Evolutionary conservation across 2,888 invertebrate genomes (phyloP).

Genomic region (Dioctria rufipes): DNA sequence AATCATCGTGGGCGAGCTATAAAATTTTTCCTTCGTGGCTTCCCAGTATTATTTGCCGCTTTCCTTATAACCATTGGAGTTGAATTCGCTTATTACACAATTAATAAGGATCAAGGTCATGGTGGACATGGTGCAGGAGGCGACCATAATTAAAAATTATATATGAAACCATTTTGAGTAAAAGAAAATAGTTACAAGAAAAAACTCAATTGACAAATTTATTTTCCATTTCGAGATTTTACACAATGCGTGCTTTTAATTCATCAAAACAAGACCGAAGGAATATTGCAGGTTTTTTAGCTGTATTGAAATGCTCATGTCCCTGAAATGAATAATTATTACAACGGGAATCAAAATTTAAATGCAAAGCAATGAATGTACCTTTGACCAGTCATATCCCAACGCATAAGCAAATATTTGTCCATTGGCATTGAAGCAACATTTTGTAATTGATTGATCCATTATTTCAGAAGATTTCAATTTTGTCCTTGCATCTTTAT

Average conservation of each 20-base stretch:
- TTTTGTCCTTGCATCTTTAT: constrained; percentile 98
- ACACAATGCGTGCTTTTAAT: constrained; percentile 83
- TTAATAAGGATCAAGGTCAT: constrained; percentile 65
- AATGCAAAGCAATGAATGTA: constrained; percentile 65
- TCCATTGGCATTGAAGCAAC: constrained; percentile 95
- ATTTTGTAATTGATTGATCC: constrained; percentile 94
- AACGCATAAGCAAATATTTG: constrained; percentile 98
- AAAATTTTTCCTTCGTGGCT: constrained; percentile 76
- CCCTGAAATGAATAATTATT: constrained; percentile 61
- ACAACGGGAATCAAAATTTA: neutral
- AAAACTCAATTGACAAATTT: neutral
- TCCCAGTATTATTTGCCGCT: constrained; percentile 76
- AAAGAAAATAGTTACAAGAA: constrained; percentile 33
- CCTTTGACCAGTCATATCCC: constrained; percentile 99
- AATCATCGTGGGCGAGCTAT: constrained; percentile 71
- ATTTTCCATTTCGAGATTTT: constrained; percentile 54
- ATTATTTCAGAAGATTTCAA: constrained; percentile 95
- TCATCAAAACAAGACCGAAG: constrained; percentile 96
- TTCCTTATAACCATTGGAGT: constrained; percentile 74
- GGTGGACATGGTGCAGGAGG: constrained; percentile 67
- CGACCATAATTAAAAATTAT: constrained; percentile 68
- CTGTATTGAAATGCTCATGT: constrained; percentile 81
- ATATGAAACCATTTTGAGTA: neutral
- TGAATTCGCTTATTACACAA: constrained; percentile 70
- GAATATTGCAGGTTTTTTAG: constrained; percentile 96